Evolutionary conservation across 2,113 vertebrate genomes (phyloP).

Genomic region (Micronycteris hirsuta): DNA sequence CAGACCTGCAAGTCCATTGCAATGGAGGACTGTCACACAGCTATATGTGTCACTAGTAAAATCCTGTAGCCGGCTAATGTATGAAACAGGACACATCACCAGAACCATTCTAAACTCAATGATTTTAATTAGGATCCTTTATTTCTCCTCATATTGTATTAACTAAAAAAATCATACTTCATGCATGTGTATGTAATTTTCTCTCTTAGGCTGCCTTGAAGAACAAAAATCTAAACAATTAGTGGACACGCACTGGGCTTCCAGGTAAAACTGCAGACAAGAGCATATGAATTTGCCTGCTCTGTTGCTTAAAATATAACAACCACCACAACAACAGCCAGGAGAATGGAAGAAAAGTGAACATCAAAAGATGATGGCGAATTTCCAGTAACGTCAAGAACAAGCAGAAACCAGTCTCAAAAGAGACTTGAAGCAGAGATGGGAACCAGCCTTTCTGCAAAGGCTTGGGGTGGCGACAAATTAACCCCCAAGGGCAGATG

Average conservation of each 20-base stretch:
- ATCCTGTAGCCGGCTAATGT: background rate
- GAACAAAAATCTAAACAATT: background rate
- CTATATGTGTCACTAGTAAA: background rate
- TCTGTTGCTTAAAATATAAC: background rate
- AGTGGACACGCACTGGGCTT: background rate
- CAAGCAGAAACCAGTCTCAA: background rate
- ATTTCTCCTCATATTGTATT: background rate
- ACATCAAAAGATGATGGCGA: background rate
- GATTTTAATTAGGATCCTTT: background rate
- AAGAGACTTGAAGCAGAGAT: background rate
- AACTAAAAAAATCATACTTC: background rate
- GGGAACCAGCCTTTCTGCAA: background rate
- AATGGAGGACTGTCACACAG: accelerated
- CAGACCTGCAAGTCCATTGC: background rate
- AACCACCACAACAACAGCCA: background rate
- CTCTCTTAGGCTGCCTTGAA: background rate
- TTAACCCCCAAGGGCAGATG: background rate
- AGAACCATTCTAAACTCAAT: background rate
- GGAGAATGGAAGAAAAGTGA: background rate
- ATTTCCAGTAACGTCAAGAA: background rate
- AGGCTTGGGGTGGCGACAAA: background rate
- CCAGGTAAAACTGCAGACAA: background rate
- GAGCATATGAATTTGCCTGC: background rate
- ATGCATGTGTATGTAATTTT: background rate
- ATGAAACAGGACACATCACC: background rate